Percentiles rank a stretch among this genome's conserved stretches.
These are phyloP conservation scores for Nibea coibor DNA, from an alignment of 2,113 vertebrate species.

Conservation along the genomic window DNA sequence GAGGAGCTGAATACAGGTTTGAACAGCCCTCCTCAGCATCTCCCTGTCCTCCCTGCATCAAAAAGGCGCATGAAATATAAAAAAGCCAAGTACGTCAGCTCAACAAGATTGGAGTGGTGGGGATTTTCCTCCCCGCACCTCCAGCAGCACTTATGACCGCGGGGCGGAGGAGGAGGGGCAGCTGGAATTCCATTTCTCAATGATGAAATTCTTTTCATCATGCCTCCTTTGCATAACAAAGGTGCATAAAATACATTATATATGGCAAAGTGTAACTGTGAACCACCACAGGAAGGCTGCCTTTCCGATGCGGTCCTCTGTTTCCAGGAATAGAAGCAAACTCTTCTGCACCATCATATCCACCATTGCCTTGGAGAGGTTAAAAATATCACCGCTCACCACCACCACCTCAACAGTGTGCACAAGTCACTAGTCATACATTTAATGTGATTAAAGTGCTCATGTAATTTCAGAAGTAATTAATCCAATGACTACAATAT, in stretches of 20 bases:
- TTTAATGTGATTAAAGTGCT: slow-evolving; percentile 54
- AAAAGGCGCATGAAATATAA: slow-evolving; percentile 62
- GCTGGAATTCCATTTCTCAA: slow-evolving; percentile 73
- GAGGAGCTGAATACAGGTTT: slow-evolving; percentile 21
- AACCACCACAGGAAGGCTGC: slow-evolving; percentile 44
- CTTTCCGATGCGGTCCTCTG: slow-evolving; percentile 18
- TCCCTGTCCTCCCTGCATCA: slow-evolving; percentile 31
- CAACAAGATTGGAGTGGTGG: slow-evolving; percentile 68
- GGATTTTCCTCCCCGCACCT: slow-evolving; percentile 71
- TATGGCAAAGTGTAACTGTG: slow-evolving; percentile 66
- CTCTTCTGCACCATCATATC: slow-evolving; percentile 19
- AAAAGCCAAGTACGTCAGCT: slow-evolving; percentile 70
- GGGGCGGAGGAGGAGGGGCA: slow-evolving; percentile 65
- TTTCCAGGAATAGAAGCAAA: slow-evolving; percentile 55
- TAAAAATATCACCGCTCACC: slow-evolving; percentile 58
- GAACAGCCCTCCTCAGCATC: slow-evolving; percentile 11
- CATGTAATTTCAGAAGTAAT: slow-evolving; percentile 47
- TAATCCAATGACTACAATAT: slow-evolving; percentile 38
- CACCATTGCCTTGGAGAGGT: slow-evolving; percentile 30
- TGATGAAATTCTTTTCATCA: slow-evolving; percentile 81
- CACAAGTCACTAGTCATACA: slow-evolving; percentile 44
- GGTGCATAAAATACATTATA: slow-evolving; percentile 76
- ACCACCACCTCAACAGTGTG: slow-evolving; percentile 16
- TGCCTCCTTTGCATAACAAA: slow-evolving; percentile 80
- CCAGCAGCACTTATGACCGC: slow-evolving; percentile 57